phyloP scores from a whole-genome alignment of 2,888 invertebrate species.

The Tipula unca region DNA sequence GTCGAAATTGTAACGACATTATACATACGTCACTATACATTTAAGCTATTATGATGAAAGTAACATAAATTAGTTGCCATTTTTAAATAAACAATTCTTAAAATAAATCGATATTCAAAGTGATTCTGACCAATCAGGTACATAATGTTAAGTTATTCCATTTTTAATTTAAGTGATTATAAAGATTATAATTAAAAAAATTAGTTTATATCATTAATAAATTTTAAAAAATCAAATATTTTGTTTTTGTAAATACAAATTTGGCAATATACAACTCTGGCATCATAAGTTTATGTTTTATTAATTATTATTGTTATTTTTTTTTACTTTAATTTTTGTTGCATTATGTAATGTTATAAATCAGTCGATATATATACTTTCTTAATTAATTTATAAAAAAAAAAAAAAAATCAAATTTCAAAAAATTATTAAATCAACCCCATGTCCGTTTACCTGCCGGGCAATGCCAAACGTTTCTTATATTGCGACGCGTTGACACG shows the following conservation, averaged over 20 bases:
- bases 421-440: not conserved
- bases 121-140: not conserved
- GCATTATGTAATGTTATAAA: not conserved
- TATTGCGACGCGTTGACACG: not conserved
- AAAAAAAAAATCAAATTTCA: not conserved
- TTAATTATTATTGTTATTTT: not conserved
- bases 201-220: not conserved
- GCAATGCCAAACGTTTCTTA: not conserved
- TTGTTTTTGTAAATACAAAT: not conserved
- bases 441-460: constrained; percentile 9
- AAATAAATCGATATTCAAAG: not conserved
- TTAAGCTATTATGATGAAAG: not conserved
- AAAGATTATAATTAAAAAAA: not conserved
- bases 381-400: not conserved
- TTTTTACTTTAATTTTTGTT: too few relatives aligned
- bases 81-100: too few relatives aligned
- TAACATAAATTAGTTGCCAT: too few relatives aligned
- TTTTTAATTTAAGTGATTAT: not conserved
- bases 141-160: not conserved
- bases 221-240: not conserved
- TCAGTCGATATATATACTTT: not conserved
- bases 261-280: not conserved
- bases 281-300: not conserved
- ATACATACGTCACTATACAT: not conserved
- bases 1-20: too few relatives aligned